Evolutionary conservation across 2,888 invertebrate genomes (phyloP), one percentile per base, ranked within the genome.

Genomic region (Crossocerus cetratus): DNA sequence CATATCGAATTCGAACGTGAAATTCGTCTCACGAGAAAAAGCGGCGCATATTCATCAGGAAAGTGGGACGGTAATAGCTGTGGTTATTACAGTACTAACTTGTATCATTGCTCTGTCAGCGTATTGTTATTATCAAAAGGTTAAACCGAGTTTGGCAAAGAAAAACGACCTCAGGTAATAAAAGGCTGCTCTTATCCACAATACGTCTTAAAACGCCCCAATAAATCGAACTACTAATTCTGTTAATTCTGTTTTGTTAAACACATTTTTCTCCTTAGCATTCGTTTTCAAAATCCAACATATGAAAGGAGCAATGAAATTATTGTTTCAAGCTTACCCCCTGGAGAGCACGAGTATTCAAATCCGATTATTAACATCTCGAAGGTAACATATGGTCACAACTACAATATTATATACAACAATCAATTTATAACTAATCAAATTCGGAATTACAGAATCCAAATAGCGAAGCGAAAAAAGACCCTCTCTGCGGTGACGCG

Each of bases 231-330:
- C 22, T 14, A 22, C n/a, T 16, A 20, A 42, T n/a, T 45, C 45
- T 5, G n/a, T n/a, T n/a, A n/a, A n/a, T n/a, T 23, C 0, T 4
- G 16, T 8, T 22, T 8, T 49, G 23, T 20, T 56, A 58, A 53
- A 21, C 14, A 13, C 8, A 32, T 32, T 32, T 11, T 32, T 32
- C 32, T 32, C 32, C 11, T 32, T 76, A 90, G 90, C 53, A 83
- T 91, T 60, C 86, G 84, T 69, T 90, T 90, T 66, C 86, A 87
- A 81, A 90, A 90, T 85, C 87, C 88, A 42, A 80, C 85, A 5
- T 90, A 86, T 65, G 84, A 83, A 14, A 76, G 84, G 20, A 74
- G 72, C 61, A 72, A 71, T 32, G 72, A 74, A n/a, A 65, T 73
- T 21, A 44, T 72, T 55, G 20, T 78, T 61, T 74, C 84, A 13